Base-by-base conservation (phyloP, 1,140 invertebrate genomes). In the Trichonephila clavata region DNA sequence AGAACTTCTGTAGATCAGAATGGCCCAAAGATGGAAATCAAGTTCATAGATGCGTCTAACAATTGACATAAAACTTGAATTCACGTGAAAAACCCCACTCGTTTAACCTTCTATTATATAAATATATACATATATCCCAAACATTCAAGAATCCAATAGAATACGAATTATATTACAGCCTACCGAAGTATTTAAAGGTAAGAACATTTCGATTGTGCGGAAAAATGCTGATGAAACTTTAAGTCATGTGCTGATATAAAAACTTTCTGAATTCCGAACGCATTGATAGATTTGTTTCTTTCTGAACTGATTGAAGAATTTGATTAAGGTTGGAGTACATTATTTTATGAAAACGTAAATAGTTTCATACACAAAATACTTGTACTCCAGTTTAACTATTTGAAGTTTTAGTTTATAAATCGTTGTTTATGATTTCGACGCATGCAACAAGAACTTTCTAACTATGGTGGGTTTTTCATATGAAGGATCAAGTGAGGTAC, bases 61-160 rank as follows among this genome's bases (percentile, higher is more conserved):
- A 50, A 80, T 6, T 43, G 27, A 57, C 32, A 68, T 65, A 57
- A 61, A 81, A 60, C 86, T 77, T 93, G 24, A 92, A 92, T 81
- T 88, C 86, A 88, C 71, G 71, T 87, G 92, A 88, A 93, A 88
- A 93, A 88, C 92, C 92, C 20, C 39, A 68, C n/a, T 60, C 50
- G 16, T 77, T 32, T 77, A 60, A 84, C n/a, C 24, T 68, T 24
- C 65, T 50, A 50, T 10, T 50, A 50, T 50, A 50, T 50, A 50
- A 0, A 50, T 50, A 50, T 7, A 50, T 50, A 50, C 77, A 43
- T 80, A 18, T 27, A 32, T 80, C 8, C 24, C 24, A 24, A 43
- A 80, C 16, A 43, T 43, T 24, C 16, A 27, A 80, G 24, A 80
- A 57, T 57, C n/a, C 16, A 84, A 59, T 68, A 68, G 65, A n/a